Base-by-base conservation (phyloP, 2,888 invertebrate genomes). In the Amaurobius ferox region DNA sequence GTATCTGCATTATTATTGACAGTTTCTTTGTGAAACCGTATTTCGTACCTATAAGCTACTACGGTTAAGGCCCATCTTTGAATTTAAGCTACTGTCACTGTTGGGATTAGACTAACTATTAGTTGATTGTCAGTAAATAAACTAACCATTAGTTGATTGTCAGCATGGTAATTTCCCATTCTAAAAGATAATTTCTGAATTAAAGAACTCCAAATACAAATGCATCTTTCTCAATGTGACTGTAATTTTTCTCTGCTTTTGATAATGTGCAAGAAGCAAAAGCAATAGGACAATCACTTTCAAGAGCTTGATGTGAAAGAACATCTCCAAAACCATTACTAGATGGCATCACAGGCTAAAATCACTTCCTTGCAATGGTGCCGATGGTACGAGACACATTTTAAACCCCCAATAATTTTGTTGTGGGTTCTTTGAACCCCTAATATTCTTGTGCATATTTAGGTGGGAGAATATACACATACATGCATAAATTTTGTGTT, bases 171-270 rank as follows among this genome's bases (percentile, higher is more conserved):
- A 92, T 92, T n/a, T 89, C 88, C 13, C 90, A 88, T 1, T 23
- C 92, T 86, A 89, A 91, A 0, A 92, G 62, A 88, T 91, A 92
- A 29, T 90, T 89, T 73, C 91, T 90, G 89, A 92, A 92, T 88
- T 90, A 1, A 90, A 32, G 89, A 1, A 91, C 90, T 0, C 90
- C 91, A 83, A 90, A 92, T 16, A 92, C 90, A 3, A 92, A 87
- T 9, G 90, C 88, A 91, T 88, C 29, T 91, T 91, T 89, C 91
- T 90, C 78, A 89, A 89, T 89, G 5, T 5, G 1, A 89, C 35
- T 35, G 35, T n/a, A n/a, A n/a, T n/a, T n/a, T 83, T 87, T 85
- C 55, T 89, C 89, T 1, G 88, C 76, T 7, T 26, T 64, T 16
- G 80, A 87, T 9, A 90, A 66, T 13, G 88, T 86, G 29, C 89